These are phyloP conservation scores for Harpagus bidentatus DNA, from an alignment of 2,113 vertebrate species.

Conservation along the genomic window DNA sequence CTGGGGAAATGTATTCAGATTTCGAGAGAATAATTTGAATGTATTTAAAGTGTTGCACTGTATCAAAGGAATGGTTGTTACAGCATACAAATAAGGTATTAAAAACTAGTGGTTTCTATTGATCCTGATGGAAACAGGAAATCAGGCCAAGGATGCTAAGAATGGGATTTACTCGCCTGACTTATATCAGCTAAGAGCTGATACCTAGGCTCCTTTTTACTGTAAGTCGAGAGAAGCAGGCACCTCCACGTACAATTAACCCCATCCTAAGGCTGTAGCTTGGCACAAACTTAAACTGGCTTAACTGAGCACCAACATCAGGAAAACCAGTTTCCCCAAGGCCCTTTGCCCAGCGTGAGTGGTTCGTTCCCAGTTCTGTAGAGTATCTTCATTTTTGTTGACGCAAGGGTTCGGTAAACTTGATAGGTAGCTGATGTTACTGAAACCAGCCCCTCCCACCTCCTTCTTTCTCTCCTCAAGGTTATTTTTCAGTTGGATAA, in stretches of 20 bases:
- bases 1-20: not conserved
- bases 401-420: not conserved
- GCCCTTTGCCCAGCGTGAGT: not conserved
- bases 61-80: not conserved
- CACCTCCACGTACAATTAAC: not conserved
- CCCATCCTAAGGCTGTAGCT: not conserved
- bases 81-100: not conserved
- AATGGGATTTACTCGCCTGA: not conserved
- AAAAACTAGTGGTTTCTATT: not conserved
- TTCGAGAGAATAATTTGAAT: slow-evolving; percentile 9
- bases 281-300: not conserved
- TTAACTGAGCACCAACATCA: not conserved
- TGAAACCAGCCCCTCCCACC: not conserved
- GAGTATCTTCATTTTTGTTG: not conserved
- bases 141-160: not conserved
- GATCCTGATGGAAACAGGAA: not conserved
- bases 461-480: not conserved
- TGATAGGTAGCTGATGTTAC: not conserved
- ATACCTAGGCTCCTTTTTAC: not conserved
- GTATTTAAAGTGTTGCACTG: not conserved
- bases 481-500: not conserved
- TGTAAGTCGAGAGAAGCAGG: not conserved
- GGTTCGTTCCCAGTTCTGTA: not conserved
- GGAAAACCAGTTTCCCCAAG: not conserved
- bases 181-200: not conserved